phyloP scores from a whole-genome alignment of 2,888 invertebrate species.

The Nemotelus pantherinus region DNA sequence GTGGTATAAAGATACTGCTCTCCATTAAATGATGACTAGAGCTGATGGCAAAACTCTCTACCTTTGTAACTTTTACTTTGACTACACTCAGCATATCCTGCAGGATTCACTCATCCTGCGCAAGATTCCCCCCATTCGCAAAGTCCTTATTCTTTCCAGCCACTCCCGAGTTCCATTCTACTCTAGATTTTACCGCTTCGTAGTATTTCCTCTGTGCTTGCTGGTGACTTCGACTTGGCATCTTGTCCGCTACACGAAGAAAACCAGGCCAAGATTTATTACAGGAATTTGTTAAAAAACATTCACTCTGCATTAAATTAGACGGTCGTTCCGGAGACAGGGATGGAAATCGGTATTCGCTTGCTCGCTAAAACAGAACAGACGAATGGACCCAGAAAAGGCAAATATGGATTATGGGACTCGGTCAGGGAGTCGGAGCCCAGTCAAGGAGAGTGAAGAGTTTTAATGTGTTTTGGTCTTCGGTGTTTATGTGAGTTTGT shows the following conservation, averaged over 20 bases:
- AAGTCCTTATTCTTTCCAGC: too few relatives aligned
- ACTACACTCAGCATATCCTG: too few relatives aligned
- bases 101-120: too few relatives aligned
- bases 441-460: neutral
- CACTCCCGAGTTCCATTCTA: too few relatives aligned
- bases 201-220: too few relatives aligned
- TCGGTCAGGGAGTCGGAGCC: neutral
- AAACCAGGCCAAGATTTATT: constrained; percentile 26
- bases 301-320: constrained; percentile 42
- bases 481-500: constrained; percentile 23
- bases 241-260: neutral
- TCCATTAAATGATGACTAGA: too few relatives aligned
- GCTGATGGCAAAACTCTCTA: too few relatives aligned
- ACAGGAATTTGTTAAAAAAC: constrained; percentile 43
- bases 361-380: neutral
- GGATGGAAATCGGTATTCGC: constrained; percentile 15
- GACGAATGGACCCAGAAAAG: neutral
- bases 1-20: too few relatives aligned
- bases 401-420: neutral
- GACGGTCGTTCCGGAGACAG: constrained; percentile 28
- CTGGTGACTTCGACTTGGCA: too few relatives aligned
- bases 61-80: too few relatives aligned
- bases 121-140: too few relatives aligned
- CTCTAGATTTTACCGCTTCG: too few relatives aligned
- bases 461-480: constrained; percentile 21